Base-by-base conservation (phyloP, 2,888 invertebrate species). In the Sipha maydis region DNA sequence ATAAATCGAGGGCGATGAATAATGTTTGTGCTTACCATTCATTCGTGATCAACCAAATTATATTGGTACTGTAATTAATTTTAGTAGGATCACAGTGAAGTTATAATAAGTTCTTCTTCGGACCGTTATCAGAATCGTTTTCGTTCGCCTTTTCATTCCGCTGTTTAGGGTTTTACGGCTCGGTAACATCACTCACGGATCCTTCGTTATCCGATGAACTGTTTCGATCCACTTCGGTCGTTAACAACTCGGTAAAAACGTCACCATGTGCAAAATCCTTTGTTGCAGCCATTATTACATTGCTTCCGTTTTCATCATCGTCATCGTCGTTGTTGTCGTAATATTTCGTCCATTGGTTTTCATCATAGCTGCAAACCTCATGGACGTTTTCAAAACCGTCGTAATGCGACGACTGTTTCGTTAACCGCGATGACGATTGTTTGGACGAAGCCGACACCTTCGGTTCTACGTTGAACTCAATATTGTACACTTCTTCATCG, bases 381-480 rank as follows among this genome's bases (percentile, higher is more conserved):
- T 93, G 92, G 25, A 96, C 93, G 91, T 97, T 93, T 83, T 95
- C 93, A 91, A 95, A 97, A 85, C 94, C 94, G 48, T 94, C 73
- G 25, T 34, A 54, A 25, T 75, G 56, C 34, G 28, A 75, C 5
- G 31, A 73, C 34, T 84, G 83, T 75, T 84, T 84, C 19, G 25
- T 75, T 28, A 84, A 75, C 56, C 14, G 56, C 31, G 54, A 21
- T 25, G 69, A 69, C 28, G 48, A 67, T 54, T 48, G 61, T 79
- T 79, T 85, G 9, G 54, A 69, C 19, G 54, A 67, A 28, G 61
- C n/a, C 25, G 67, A 76, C 25, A 19, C 19, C n/a, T 85, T 85
- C 0, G 67, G 77, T 71, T 85, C 78, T 9, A 85, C 28, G n/a
- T 85, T 78, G 19, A 85, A 85, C n/a, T 85, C 78, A 31, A 85